Evolutionary conservation across 2,888 invertebrate species (phyloP), one percentile per base, ranked within the genome.

Genomic region (Diogma glabrata): DNA sequence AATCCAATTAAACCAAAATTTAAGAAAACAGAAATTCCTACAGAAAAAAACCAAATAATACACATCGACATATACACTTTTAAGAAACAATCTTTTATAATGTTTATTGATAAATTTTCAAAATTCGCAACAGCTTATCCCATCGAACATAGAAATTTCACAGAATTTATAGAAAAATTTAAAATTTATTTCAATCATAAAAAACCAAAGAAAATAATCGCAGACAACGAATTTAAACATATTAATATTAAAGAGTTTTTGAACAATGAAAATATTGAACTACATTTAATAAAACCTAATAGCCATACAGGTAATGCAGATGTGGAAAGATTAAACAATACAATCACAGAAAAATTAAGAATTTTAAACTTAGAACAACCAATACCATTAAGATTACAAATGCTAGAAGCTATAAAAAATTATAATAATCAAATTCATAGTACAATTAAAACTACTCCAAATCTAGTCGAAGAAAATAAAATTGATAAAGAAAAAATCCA

Each of bases 51-150:
- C n/a, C 19, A 40, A 19, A 40, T 28, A 47, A 47, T 47, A 6
- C 33, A 49, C n/a, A 22, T 50, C 17, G 50, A 50, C 19, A 10
- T 43, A 10, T 50, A 50, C 19, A 10, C 20, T 19, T 43, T 28
- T 26, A 20, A 10, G 36, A 49, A 38, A 36, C n/a, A 19, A 43
- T 16, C 17, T 19, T 50, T 50, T 28, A n/a, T 43, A 26, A 50
- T 43, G 16, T 23, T 45, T 10, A 50, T 50, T 4, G 50, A 50
- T 14, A 50, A 26, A 45, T 50, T 50, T 50, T 43, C 50, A 26
- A 50, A 50, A 43, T 40, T 36, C 40, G 50, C 16, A 8, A 24
- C 50, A 16, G 40, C 28, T 14, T 50, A 26, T 19, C 43, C 38
- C 12, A 24, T 50, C 24, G 17, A 16, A 17, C 28, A 45, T 19